phyloP scores from a whole-genome alignment of 2,113 vertebrate genomes.

The Anarrhichthys ocellatus region DNA sequence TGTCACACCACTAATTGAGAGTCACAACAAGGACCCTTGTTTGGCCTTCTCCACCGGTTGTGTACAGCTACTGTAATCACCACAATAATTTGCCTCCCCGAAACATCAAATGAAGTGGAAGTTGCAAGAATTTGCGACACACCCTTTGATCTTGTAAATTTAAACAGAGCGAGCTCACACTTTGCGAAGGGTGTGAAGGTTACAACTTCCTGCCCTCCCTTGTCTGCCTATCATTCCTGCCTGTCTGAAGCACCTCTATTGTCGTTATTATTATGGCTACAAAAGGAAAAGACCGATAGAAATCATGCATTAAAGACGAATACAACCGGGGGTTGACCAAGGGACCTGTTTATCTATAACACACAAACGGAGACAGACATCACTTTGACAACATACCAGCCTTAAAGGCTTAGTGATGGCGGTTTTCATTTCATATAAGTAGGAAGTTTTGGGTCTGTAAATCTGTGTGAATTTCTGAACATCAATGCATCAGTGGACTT shows the following conservation, averaged over 20 bases:
- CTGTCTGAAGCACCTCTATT: slow-evolving; percentile 47
- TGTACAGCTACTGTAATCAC: slow-evolving; percentile 77
- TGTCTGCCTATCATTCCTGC: slow-evolving; percentile 32
- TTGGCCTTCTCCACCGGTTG: slow-evolving; percentile 65
- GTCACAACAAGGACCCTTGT: slow-evolving; percentile 74
- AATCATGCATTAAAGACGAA: slow-evolving; percentile 53
- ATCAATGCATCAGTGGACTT: background rate
- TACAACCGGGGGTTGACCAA: slow-evolving; percentile 51
- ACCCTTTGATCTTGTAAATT: slow-evolving; percentile 79
- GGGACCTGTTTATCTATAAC: slow-evolving; percentile 38
- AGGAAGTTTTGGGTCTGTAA: background rate
- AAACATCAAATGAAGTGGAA: slow-evolving; percentile 82
- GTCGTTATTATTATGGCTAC: slow-evolving; percentile 67
- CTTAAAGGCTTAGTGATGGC: background rate
- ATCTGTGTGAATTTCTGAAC: background rate
- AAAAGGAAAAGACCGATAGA: slow-evolving; percentile 56
- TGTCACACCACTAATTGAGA: slow-evolving; percentile 80
- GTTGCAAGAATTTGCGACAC: slow-evolving; percentile 79
- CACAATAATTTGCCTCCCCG: slow-evolving; percentile 72
- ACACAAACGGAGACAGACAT: slow-evolving; percentile 58
- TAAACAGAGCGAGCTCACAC: slow-evolving; percentile 74
- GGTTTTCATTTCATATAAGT: slow-evolving; percentile 15
- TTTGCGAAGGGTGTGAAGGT: slow-evolving; percentile 75
- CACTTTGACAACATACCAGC: slow-evolving; percentile 22
- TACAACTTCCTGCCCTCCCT: slow-evolving; percentile 58